Evolutionary conservation across 2,797 vertebrate species (phyloP), one percentile per base, ranked within the genome.

Genomic region (Lutjanus campechanus): DNA sequence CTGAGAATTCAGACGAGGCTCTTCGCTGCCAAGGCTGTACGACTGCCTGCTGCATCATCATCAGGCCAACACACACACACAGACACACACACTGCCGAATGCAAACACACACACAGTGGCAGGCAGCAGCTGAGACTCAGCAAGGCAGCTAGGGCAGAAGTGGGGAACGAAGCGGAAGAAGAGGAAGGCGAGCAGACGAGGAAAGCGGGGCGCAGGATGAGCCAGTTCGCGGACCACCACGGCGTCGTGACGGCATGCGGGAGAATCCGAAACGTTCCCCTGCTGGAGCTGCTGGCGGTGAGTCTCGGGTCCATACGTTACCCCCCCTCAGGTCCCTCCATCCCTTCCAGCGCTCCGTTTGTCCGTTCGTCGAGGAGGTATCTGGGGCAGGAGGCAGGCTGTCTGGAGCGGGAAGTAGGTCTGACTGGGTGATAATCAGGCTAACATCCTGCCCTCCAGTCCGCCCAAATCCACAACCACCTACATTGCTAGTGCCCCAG

Each of bases 81-180:
- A 65, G 41, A 70, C 74, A 63, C 74, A 53, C 79, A 56, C 62
- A 40, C 65, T 5, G 55, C 58, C 8, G 12, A 89, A 83, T 70
- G 79, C 78, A 77, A 86, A 87, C 79, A 25, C 81, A 65, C 85
- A 49, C 73, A 36, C 86, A 79, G 89, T 76, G 77, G 81, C 87
- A 89, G 81, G 77, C 88, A 85, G 88, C 91, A 92, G 93, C 91
- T 92, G 92, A 88, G 89, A 77, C 87, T 86, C 82, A 65, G 83
- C 72, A 55, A 85, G 77, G 77, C 80, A 82, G 86, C 56, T 44
- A 49, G 86, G 88, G 84, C 83, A 91, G 84, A 86, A 90, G 87
- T 50, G 84, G 76, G 77, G 87, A 92, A 70, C 77, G 76, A 79
- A 88, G 90, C 82, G 75, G 88, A 90, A 91, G 89, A 69, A 71